Evolutionary conservation across 2,888 invertebrate species (phyloP).

Genomic region (Dasysyrphus albostriatus): DNA sequence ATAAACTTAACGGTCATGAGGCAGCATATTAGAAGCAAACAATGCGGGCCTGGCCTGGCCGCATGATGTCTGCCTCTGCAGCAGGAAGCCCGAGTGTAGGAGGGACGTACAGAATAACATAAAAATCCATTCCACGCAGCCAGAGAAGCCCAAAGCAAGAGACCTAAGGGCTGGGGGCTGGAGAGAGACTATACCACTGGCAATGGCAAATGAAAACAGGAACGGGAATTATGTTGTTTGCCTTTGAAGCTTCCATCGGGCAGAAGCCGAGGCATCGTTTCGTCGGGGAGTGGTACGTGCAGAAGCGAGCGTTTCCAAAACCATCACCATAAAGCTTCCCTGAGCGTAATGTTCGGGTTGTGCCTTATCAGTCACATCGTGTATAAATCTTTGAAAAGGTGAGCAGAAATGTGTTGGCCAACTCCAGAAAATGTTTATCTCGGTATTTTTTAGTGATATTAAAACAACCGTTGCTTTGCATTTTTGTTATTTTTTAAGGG

Average conservation of each 20-base stretch:
- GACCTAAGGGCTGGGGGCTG: neutral
- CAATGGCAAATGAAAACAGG: constrained; percentile 50
- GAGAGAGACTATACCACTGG: neutral
- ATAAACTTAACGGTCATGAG: constrained; percentile 75
- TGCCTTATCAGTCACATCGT: constrained; percentile 75
- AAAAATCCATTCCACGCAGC: constrained; percentile 61
- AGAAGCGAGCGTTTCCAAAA: constrained; percentile 61
- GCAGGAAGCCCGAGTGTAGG: constrained; percentile 26
- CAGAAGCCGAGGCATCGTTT: neutral
- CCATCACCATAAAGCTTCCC: constrained; percentile 73
- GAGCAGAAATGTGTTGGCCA: constrained; percentile 71
- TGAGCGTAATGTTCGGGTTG: constrained; percentile 69
- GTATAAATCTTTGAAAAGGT: constrained; percentile 75
- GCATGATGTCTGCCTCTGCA: constrained; percentile 23
- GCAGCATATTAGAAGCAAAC: constrained; percentile 74
- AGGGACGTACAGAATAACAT: constrained; percentile 44
- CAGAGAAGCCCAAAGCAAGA: constrained; percentile 1
- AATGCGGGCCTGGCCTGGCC: constrained; percentile 56
- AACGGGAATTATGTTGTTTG: constrained; percentile 75
- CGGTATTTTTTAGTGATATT: constrained; percentile 71
- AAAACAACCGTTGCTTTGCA: constrained; percentile 62
- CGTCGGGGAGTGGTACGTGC: constrained; percentile 60
- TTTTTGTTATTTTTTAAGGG: constrained; percentile 2
- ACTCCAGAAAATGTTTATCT: constrained; percentile 69
- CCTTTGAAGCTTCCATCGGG: constrained; percentile 60